Evolutionary conservation across 2,888 invertebrate species (phyloP).

Genomic region (Leptinotarsa rubiginosa): DNA sequence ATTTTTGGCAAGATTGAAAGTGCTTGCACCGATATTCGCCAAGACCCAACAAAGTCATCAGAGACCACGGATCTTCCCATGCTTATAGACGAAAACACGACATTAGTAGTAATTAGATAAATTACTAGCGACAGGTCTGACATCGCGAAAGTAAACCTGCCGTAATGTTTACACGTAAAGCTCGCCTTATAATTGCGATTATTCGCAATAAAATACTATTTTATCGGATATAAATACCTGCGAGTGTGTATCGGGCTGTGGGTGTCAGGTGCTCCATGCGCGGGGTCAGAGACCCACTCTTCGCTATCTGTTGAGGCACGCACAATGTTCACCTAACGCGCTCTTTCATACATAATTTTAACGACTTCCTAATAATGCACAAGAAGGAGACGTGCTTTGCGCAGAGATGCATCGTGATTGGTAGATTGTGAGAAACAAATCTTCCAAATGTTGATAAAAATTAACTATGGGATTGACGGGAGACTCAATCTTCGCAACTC

Average conservation of each 20-base stretch:
- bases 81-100: conserved; percentile 5
- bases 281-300: conserved; percentile 63
- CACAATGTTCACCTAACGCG: conserved; percentile 50
- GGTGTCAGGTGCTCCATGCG: conserved; percentile 65
- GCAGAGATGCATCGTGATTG: too few relatives aligned
- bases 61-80: neutral
- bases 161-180: conserved; percentile 57
- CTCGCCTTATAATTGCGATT: conserved; percentile 63
- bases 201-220: conserved; percentile 65
- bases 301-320: conserved; percentile 51
- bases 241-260: conserved; percentile 58
- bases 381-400: conserved; percentile 1
- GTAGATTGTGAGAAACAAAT: too few relatives aligned
- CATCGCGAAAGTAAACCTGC: conserved; percentile 44
- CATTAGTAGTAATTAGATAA: conserved; percentile 51
- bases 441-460: too few relatives aligned
- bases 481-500: too few relatives aligned
- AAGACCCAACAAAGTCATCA: conserved; percentile 9
- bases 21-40: too few relatives aligned
- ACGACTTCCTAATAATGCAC: conserved; percentile 51
- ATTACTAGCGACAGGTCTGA: conserved; percentile 50
- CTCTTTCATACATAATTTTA: conserved; percentile 50
- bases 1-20: too few relatives aligned
- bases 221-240: conserved; percentile 65
- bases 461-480: too few relatives aligned